Evolutionary conservation across 2,888 invertebrate genomes (phyloP).

Genomic region (Netelia inedita): DNA sequence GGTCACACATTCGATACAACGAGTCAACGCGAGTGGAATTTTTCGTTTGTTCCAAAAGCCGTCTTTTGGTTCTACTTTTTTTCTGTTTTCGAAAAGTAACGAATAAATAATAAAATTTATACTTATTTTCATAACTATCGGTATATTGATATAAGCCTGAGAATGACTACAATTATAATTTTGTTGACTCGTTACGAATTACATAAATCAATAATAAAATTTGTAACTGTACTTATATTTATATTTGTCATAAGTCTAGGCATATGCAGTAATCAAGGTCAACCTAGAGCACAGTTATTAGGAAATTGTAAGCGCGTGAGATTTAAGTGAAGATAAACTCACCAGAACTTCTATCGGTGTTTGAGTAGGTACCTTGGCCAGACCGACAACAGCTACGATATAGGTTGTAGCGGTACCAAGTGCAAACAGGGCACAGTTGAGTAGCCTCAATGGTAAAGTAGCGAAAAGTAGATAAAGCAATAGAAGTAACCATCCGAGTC

Average conservation of each 20-base stretch:
- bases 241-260: no score
- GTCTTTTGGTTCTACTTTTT: background rate
- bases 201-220: no score
- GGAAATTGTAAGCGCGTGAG: background rate
- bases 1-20: background rate
- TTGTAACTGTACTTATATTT: no score
- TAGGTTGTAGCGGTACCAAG: slow-evolving; percentile 88
- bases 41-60: background rate
- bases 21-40: background rate
- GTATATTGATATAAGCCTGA: no score
- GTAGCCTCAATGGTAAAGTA: slow-evolving; percentile 89
- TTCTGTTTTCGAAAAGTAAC: background rate
- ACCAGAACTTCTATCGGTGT: slow-evolving; percentile 85
- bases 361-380: slow-evolving; percentile 85
- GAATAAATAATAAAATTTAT: background rate
- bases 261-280: no score
- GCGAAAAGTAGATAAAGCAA: slow-evolving; percentile 91
- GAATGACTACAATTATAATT: no score
- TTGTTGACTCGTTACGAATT: no score
- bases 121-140: no score
- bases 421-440: slow-evolving; percentile 88
- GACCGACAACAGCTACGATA: slow-evolving; percentile 87
- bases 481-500: slow-evolving; percentile 90
- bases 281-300: no score
- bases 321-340: slow-evolving; percentile 58